A percentile compares a stretch with the other conserved stretches of the same genome.
Evolutionary conservation across 2,888 invertebrate genomes (phyloP).

Genomic region (Nasonovia ribisnigri): DNA sequence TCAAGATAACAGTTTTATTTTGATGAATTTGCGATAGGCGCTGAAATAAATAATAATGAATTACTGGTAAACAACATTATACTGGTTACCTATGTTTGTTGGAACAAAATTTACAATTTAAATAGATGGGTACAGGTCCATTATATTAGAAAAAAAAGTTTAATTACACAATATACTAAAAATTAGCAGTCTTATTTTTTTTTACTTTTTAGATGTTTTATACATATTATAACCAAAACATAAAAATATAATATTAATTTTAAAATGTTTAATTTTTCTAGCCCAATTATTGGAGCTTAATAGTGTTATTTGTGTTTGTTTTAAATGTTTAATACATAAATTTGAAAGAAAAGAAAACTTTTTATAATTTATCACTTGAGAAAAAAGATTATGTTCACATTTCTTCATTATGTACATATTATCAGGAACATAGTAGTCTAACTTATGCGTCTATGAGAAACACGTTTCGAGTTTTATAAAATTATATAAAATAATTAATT

Average conservation of each 20-base stretch:
- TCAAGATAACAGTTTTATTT: background rate
- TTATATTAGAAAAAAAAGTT: conserved; percentile 44
- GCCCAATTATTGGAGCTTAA: background rate
- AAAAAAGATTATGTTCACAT: conserved; percentile 53
- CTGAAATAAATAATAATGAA: conserved; percentile 12
- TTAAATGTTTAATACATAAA: conserved; percentile 35
- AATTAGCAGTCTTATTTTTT: conserved; percentile 59
- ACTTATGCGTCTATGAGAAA: conserved; percentile 54
- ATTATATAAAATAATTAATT: conserved; percentile 36
- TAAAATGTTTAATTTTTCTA: background rate
- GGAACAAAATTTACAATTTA: conserved; percentile 44
- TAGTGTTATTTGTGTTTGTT: background rate
- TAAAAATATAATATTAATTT: conserved; percentile 1
- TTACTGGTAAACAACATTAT: background rate
- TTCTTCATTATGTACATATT: conserved; percentile 60
- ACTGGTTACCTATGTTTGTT: background rate
- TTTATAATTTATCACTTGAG: conserved; percentile 45
- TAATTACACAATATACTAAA: conserved; percentile 60
- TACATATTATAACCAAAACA: background rate
- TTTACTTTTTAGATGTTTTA: background rate
- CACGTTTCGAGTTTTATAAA: conserved; percentile 9
- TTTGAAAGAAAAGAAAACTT: conserved; percentile 33
- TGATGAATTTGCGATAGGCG: background rate
- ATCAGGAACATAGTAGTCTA: conserved; percentile 56
- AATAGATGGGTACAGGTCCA: conserved; percentile 35